These are phyloP conservation scores for Cyclina sinensis DNA, from an alignment of 1,140 invertebrate species.

Conservation along the genomic window DNA sequence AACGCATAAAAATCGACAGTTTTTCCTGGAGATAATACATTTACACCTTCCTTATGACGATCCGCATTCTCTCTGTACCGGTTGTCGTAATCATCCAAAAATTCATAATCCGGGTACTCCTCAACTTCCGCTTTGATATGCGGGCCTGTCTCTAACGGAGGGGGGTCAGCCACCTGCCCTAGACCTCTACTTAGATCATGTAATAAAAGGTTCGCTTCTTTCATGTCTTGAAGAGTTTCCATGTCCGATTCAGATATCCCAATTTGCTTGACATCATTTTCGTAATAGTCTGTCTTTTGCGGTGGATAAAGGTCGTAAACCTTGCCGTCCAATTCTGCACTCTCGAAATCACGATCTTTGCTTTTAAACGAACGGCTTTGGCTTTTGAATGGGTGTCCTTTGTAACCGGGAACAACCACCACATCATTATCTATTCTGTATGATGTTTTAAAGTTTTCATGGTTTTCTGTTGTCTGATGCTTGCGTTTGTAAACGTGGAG, in stretches of 20 bases:
- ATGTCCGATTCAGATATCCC: background rate
- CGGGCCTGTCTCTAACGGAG: background rate
- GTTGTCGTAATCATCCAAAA: background rate
- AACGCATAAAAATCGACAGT: conserved; percentile 6
- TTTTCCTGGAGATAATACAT: background rate
- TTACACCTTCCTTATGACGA: background rate
- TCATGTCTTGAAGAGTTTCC: background rate
- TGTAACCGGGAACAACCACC: background rate
- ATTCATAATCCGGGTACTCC: background rate
- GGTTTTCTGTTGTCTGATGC: background rate
- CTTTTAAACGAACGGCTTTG: background rate
- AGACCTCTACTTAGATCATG: background rate
- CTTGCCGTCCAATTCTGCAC: background rate
- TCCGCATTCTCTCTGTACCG: background rate
- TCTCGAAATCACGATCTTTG: background rate
- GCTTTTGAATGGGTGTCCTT: background rate
- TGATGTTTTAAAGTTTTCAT: background rate
- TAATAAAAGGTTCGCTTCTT: background rate
- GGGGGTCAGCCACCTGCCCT: background rate
- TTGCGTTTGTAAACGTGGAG: background rate
- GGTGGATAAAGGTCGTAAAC: background rate
- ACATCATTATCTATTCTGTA: background rate
- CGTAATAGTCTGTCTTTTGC: background rate
- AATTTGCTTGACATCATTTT: background rate
- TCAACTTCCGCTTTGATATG: background rate